Base-by-base conservation (phyloP, 30 jellyfish, hydroid and myxozoan species). In the Aurelia sp. region DNA sequence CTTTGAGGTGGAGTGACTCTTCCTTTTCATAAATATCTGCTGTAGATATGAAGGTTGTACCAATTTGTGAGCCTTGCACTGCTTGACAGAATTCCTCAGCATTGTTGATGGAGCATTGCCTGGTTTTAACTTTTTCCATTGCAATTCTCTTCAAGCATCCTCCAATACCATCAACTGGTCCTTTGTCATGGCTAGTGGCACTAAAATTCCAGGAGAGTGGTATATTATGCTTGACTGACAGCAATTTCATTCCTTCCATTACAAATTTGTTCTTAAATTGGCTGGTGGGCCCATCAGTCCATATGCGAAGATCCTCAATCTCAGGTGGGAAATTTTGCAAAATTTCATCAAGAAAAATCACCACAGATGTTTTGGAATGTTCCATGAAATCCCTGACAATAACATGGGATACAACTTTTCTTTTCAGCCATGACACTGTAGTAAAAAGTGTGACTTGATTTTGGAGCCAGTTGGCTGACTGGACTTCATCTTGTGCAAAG, bases 191-290 rank as follows among this genome's bases (percentile, higher is more conserved):
- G 80, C 66, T 22, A 13, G 88, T 63, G 62, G 88, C 81, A 61
- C 23, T 12, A 44, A 78, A 78, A 37, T 59, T 59, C 80, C 88
- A 78, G 86, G 10, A 22, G 8, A 74, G 73, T 13, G 73, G 27
- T 13, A 74, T 11, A 13, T 23, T 35, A 22, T 53, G 69, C 33
- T 21, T 59, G 12, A 11, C 23, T 23, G 84, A 15, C 40, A 63
- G 20, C 61, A 65, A 18, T 74, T 63, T 79, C 81, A 62, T 44
- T 16, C 55, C 78, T 22, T 69, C 58, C 70, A 71, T 62, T 16
- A 79, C 76, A 88, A 79, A 88, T 68, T 68, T 37, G 73, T 78
- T 79, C 71, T 88, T 88, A 66, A 79, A 88, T 67, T 88, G 97
- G 62, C 84, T 79, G 18, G 89, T 18, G 35, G 97, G 89, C 69